Conservation (phyloP, 2,888 invertebrate species). For the Dilophus febrilis region DNA sequence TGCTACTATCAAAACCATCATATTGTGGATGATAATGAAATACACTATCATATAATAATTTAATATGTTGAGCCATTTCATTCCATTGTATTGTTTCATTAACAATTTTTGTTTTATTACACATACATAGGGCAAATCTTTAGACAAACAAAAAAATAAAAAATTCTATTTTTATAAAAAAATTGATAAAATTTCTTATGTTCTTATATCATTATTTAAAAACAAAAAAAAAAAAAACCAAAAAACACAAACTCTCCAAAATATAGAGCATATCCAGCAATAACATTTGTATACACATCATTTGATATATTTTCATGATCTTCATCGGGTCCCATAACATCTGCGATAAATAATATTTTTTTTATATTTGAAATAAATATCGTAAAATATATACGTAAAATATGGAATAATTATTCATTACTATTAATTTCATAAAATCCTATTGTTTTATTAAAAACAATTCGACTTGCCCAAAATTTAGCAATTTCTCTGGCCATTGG, state of each 20-base stretch:
- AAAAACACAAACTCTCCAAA: conserved; percentile 34
- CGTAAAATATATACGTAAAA: no score
- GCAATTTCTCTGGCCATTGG: conserved; percentile 38
- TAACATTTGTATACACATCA: conserved; percentile 40
- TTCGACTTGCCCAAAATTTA: conserved; percentile 39
- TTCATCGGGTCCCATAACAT: conserved; percentile 47
- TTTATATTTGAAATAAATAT: background rate
- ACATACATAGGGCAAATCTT: conserved; percentile 7
- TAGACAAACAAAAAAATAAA: background rate
- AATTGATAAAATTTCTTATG: background rate
- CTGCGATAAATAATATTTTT: conserved; percentile 20
- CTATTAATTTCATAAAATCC: conserved; percentile 35
- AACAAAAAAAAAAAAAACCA: background rate
- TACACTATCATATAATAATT: conserved; percentile 33
- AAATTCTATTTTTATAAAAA: background rate
- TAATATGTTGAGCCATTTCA: conserved; percentile 34
- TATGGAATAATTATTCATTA: no score
- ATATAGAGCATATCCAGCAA: conserved; percentile 37
- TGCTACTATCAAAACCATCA: conserved; percentile 31
- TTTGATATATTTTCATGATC: conserved; percentile 39
- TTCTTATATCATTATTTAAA: background rate
- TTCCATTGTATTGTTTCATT: conserved; percentile 13
- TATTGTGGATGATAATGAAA: conserved; percentile 42
- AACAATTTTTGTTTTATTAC: background rate
- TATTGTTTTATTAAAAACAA: conserved; percentile 32